Evolutionary conservation across 2,888 invertebrate species (phyloP).

Genomic region (Eilema caniola): DNA sequence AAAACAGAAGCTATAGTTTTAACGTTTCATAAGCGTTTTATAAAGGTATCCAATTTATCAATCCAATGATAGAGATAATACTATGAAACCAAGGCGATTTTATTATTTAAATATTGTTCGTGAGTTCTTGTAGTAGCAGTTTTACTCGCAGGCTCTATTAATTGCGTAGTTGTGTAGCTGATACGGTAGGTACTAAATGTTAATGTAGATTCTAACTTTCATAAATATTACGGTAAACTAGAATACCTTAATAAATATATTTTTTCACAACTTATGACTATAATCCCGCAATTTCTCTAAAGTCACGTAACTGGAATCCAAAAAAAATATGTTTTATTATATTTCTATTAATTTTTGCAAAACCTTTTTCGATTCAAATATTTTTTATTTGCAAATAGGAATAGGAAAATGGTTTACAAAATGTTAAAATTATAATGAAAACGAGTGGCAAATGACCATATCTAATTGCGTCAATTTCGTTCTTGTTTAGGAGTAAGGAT

Average conservation of each 20-base stretch:
- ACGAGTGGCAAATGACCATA: too few relatives aligned
- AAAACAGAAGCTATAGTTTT: too few relatives aligned
- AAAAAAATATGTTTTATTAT: background rate
- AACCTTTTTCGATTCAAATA: background rate
- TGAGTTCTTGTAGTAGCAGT: background rate
- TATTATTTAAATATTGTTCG: background rate
- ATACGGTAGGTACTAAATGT: slow-evolving; percentile 2
- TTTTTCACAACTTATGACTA: background rate
- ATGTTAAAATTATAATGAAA: too few relatives aligned
- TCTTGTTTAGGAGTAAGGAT: too few relatives aligned
- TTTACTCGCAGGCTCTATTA: slow-evolving; percentile 1
- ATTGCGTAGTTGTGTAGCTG: background rate
- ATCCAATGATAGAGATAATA: too few relatives aligned
- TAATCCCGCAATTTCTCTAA: background rate
- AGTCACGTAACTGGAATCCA: background rate
- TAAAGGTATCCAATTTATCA: too few relatives aligned
- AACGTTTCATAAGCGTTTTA: too few relatives aligned
- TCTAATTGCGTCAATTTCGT: too few relatives aligned
- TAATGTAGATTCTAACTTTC: background rate
- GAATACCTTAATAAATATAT: background rate
- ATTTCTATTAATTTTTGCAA: background rate
- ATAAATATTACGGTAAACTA: slow-evolving; percentile 1
- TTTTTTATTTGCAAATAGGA: background rate
- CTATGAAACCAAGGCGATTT: background rate
- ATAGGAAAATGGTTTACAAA: background rate